Percentiles rank a stretch among this genome's conserved stretches.
phyloP scores from a whole-genome alignment of 2,113 vertebrate genomes.

The Ameiurus melas region DNA sequence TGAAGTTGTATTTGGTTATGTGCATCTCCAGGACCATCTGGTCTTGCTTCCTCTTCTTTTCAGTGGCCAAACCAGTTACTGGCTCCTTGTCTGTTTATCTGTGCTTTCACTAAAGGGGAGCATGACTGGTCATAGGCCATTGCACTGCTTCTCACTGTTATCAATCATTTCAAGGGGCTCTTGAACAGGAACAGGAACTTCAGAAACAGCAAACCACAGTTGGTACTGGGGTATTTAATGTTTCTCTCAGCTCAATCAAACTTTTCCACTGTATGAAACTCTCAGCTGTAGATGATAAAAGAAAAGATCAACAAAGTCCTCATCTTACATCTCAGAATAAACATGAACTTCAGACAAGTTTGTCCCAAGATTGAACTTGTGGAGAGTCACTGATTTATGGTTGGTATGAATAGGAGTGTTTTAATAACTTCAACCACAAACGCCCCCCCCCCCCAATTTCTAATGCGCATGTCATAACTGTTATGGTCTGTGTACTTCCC shows the following conservation, averaged over 20 bases:
- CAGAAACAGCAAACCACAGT: background rate
- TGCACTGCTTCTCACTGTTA: constrained; percentile 57
- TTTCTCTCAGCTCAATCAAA: background rate
- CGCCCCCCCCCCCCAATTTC: background rate
- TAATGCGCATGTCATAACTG: background rate
- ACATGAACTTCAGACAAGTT: background rate
- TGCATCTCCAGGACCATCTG: constrained; percentile 52
- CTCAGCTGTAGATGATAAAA: background rate
- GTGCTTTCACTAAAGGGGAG: constrained; percentile 54
- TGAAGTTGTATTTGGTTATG: constrained; percentile 39
- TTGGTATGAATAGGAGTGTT: background rate
- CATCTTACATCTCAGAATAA: background rate
- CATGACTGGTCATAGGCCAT: constrained; percentile 38
- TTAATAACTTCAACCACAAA: background rate
- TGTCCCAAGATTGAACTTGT: background rate
- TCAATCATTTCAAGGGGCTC: constrained; percentile 68
- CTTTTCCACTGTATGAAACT: background rate
- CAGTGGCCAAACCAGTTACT: constrained; percentile 12
- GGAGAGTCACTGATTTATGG: background rate
- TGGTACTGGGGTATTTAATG: background rate
- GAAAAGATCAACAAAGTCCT: constrained; percentile 1
- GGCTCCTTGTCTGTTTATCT: constrained; percentile 64
- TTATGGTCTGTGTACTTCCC: background rate
- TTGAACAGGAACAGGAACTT: constrained; percentile 39
- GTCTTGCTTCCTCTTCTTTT: constrained; percentile 35